Base-by-base conservation (phyloP, 2,113 vertebrate species). In the Python bivittatus region DNA sequence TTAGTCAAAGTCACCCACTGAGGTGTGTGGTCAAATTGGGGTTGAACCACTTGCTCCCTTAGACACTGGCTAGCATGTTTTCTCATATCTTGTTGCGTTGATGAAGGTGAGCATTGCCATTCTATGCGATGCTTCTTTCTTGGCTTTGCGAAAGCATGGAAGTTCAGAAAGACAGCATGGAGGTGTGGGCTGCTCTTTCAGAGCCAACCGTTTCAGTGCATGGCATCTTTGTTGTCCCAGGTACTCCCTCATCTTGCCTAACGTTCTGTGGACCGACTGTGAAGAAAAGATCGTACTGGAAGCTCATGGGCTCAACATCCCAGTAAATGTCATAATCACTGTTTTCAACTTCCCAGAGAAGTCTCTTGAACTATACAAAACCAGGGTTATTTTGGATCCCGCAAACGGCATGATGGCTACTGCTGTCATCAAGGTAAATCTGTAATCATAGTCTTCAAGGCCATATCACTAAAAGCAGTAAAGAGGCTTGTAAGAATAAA, bases 261-360 rank as follows among this genome's bases (percentile, higher is more conserved):
- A 94, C 23, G 0, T 97, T 56, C 84, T 97, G 91, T 84, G 95
- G 56, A 91, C 97, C 86, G 97, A 96, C 57, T 96, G 57, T 0
- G 86, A 96, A 29, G 97, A 97, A 88, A 96, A 29, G 0, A 20
- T 97, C 7, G 56, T 97, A 22, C 4, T 97, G 57, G 97, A 97
- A 68, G 96, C 96, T 5, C 97, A 97, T 0, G 92, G 57, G 0
- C 60, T 0, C 0, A n/a, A 60, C 20, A 52, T 0, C 0, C 2
- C 86, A 0, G 0, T 95, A 2, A 12, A n/a, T 0, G 97, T 96
- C 48, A 88, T 88, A 0, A 93, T 97, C 89, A 42, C 10, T 0
- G 84, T 97, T 27, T 84, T 94, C 0, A 94, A 97, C 57, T 97
- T 96, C 83, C 96, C 94, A 0, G 83, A 1, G 60, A 96, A 95